These are phyloP conservation scores for Echinops telfairi DNA, from an alignment of 2,113 vertebrate species.

Conservation along the genomic window DNA sequence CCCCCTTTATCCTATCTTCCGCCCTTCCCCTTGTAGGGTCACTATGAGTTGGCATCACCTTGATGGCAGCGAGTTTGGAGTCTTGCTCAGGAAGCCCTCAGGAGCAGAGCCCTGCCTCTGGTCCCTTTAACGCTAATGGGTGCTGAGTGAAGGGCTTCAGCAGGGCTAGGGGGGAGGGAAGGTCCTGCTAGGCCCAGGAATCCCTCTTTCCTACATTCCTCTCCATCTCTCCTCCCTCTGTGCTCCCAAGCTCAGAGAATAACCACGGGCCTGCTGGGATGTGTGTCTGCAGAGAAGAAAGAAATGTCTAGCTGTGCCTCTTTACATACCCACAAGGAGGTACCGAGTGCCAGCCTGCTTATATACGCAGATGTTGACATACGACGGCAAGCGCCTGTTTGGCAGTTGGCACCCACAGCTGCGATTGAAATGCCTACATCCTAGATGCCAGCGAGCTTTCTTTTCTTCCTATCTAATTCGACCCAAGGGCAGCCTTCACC, in stretches of 20 bases:
- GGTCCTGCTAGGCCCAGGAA: neutral
- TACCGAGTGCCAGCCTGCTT: neutral
- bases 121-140: neutral
- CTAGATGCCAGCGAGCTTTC: conserved; percentile 24
- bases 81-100: neutral
- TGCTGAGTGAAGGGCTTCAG: neutral
- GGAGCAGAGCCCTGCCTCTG: neutral
- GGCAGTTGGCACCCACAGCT: conserved; percentile 31
- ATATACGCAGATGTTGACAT: conserved; percentile 47
- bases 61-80: too few relatives aligned
- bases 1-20: too few relatives aligned
- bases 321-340: conserved; percentile 48
- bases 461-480: conserved; percentile 30
- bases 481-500: neutral
- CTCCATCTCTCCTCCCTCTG: neutral
- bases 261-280: conserved; percentile 49
- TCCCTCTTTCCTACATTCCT: conserved; percentile 12
- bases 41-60: too few relatives aligned
- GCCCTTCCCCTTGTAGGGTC: too few relatives aligned
- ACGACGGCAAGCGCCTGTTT: neutral
- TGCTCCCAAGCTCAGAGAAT: conserved; percentile 39
- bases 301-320: neutral
- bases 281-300: conserved; percentile 43
- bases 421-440: conserved; percentile 61
- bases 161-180: conserved; percentile 48